phyloP scores from a whole-genome alignment of 2,113 vertebrate genomes.

The Hippocampus comes region DNA sequence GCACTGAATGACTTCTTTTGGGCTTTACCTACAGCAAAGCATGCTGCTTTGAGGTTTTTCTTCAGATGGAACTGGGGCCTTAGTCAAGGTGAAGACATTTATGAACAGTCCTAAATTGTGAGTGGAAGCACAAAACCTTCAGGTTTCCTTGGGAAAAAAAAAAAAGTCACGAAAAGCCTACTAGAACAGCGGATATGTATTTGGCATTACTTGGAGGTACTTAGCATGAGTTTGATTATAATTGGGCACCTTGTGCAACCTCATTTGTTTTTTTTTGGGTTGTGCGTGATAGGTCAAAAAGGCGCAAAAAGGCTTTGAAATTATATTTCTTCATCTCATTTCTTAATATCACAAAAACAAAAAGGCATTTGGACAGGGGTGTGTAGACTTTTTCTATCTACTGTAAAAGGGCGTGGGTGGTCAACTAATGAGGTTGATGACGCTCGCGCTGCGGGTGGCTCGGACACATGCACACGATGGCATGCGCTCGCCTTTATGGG shows the following conservation, averaged over 20 bases:
- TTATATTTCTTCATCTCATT: neutral
- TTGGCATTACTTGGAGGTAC: too few relatives aligned
- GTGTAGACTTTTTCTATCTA: neutral
- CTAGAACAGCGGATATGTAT: too few relatives aligned
- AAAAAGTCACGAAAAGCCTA: too few relatives aligned
- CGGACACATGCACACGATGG: constrained; percentile 34
- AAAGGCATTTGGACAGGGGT: too few relatives aligned
- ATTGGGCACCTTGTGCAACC: neutral
- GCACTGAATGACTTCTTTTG: neutral
- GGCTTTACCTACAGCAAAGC: too few relatives aligned
- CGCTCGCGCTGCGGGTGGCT: constrained; percentile 15
- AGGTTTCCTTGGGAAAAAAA: too few relatives aligned
- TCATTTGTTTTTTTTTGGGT: neutral
- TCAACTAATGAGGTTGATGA: neutral
- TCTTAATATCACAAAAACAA: neutral
- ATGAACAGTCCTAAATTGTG: too few relatives aligned
- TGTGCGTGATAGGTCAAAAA: constrained; percentile 2
- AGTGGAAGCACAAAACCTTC: too few relatives aligned
- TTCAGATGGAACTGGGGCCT: neutral
- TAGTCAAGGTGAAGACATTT: too few relatives aligned
- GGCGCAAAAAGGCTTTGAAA: constrained; percentile 16
- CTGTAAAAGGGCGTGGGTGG: constrained; percentile 42
- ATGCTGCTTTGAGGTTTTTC: neutral
- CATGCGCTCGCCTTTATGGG: constrained; percentile 54
- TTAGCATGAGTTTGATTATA: too few relatives aligned